Percentiles rank a stretch among this genome's conserved stretches.
These are phyloP conservation scores for Strigamia crassipes DNA, from an alignment of 2,888 invertebrate genomes.

Conservation along the genomic window DNA sequence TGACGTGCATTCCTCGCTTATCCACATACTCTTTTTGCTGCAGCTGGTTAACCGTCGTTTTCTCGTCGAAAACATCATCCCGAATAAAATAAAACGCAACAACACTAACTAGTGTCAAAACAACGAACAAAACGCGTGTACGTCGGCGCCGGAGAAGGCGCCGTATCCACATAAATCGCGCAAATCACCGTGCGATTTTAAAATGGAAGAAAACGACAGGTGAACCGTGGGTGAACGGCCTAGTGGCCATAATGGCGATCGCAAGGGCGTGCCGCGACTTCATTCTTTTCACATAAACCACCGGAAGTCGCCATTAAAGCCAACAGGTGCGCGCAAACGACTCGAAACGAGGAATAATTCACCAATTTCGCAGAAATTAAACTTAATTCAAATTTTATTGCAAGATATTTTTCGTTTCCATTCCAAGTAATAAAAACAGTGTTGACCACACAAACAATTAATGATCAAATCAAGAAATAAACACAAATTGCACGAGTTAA, in stretches of 20 bases:
- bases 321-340: background rate
- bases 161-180: background rate
- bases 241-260: background rate
- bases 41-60: background rate
- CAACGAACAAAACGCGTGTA: background rate
- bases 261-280: background rate
- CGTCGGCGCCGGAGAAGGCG: slow-evolving; percentile 18
- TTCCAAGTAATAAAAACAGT: background rate
- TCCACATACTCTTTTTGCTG: slow-evolving; percentile 72
- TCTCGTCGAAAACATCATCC: background rate
- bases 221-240: background rate
- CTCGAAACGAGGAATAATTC: background rate
- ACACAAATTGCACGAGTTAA: background rate
- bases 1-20: slow-evolving; percentile 75
- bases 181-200: background rate
- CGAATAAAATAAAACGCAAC: background rate
- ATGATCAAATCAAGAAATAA: background rate
- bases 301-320: background rate
- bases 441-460: background rate
- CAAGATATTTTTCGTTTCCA: background rate
- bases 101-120: background rate
- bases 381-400: background rate
- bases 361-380: no score
- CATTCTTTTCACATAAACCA: slow-evolving; percentile 9
- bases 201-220: background rate